Conservation (phyloP, 2,797 vertebrate species). For the Varecia variegata region DNA sequence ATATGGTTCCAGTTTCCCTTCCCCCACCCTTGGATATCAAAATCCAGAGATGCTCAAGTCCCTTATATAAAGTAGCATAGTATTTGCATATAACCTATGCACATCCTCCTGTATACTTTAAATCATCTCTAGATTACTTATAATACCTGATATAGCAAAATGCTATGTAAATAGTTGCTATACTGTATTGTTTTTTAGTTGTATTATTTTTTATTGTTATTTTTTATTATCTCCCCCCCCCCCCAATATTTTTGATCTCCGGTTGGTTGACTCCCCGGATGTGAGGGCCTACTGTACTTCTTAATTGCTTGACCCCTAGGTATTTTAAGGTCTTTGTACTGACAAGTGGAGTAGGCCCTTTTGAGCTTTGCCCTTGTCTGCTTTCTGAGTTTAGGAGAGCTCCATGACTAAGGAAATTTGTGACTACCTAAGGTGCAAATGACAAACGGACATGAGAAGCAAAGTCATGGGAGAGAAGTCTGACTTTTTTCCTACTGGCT, state of each 20-base stretch:
- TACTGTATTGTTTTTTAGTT: background rate
- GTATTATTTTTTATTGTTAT: background rate
- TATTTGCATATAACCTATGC: background rate
- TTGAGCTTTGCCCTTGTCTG: background rate
- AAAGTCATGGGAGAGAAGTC: background rate
- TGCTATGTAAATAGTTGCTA: background rate
- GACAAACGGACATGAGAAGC: background rate
- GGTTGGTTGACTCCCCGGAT: background rate
- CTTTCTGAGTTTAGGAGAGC: background rate
- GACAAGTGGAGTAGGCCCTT: background rate
- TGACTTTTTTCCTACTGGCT: background rate
- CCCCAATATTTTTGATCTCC: background rate
- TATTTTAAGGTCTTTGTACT: background rate
- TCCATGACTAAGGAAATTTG: background rate
- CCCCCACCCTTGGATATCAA: background rate
- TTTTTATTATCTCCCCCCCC: background rate
- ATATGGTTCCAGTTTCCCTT: background rate
- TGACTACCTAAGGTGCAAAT: background rate
- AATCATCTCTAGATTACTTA: background rate
- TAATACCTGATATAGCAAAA: background rate
- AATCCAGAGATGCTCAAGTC: background rate
- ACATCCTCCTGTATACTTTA: background rate
- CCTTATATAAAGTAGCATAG: background rate
- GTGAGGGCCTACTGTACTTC: background rate
- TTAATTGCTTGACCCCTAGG: background rate